Conservation (phyloP, 1,140 invertebrate species). For the Semibalanus balanoides region DNA sequence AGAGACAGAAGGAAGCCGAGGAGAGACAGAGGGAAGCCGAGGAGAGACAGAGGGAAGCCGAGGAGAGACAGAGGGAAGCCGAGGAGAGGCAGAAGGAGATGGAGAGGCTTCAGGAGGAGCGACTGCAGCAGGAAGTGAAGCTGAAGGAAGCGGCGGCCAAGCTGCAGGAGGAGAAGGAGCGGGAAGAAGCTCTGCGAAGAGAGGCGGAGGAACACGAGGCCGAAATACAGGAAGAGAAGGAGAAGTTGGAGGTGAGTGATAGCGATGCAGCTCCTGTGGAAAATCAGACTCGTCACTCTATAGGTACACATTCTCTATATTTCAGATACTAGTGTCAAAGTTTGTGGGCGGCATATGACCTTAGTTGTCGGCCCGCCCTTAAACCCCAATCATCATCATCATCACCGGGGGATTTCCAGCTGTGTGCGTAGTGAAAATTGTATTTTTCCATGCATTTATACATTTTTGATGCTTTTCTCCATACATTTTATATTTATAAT, state of each 20-base stretch:
- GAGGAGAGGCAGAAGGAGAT: neutral
- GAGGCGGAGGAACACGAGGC: constrained; percentile 6
- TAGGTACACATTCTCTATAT: too few relatives aligned
- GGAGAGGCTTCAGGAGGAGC: neutral
- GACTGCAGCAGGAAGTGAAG: neutral
- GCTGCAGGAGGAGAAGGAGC: neutral
- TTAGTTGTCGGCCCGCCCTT: too few relatives aligned
- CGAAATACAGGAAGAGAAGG: constrained; percentile 10
- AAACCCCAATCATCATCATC: too few relatives aligned
- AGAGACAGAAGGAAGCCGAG: neutral
- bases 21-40: constrained; percentile 2
- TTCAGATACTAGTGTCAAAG: too few relatives aligned
- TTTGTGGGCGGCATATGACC: too few relatives aligned
- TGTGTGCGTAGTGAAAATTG: too few relatives aligned
- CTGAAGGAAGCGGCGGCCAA: neutral
- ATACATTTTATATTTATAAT: too few relatives aligned
- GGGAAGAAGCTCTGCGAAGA: neutral
- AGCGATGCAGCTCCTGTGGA: too few relatives aligned
- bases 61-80: neutral
- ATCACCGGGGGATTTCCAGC: too few relatives aligned
- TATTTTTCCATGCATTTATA: too few relatives aligned
- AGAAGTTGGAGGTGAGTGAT: neutral
- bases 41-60: neutral
- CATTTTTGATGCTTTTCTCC: too few relatives aligned
- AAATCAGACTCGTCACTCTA: too few relatives aligned